Evolutionary conservation across 1,140 invertebrate genomes (phyloP).

Genomic region (Drosophila orena): DNA sequence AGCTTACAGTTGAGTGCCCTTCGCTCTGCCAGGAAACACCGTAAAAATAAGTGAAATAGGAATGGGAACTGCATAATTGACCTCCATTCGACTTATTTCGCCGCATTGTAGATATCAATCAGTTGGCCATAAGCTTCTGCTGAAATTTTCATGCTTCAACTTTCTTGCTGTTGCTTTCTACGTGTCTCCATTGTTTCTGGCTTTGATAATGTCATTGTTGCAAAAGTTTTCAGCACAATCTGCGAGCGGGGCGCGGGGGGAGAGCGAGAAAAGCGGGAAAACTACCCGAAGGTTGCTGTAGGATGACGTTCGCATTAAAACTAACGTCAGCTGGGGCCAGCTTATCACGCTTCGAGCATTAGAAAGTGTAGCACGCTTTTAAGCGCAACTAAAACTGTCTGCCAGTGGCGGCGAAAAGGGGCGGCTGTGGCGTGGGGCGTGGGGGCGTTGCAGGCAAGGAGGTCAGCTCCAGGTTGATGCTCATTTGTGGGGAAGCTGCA

Average conservation of each 20-base stretch:
- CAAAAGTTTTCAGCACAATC: slow-evolving; percentile 55
- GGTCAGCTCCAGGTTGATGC: slow-evolving; percentile 57
- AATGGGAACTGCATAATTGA: slow-evolving; percentile 2
- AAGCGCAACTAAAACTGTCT: slow-evolving; percentile 76
- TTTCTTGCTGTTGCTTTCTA: slow-evolving; percentile 31
- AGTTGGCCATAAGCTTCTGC: slow-evolving; percentile 38
- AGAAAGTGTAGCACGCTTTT: slow-evolving; percentile 75
- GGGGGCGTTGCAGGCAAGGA: slow-evolving; percentile 5
- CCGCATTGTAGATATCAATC: slow-evolving; percentile 27
- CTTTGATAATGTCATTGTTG: slow-evolving; percentile 77
- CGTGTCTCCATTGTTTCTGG: slow-evolving; percentile 28
- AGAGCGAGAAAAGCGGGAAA: background rate
- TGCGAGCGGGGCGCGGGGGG: background rate
- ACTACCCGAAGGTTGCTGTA: slow-evolving; percentile 11
- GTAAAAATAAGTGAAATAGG: slow-evolving; percentile 8
- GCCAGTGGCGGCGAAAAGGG: slow-evolving; percentile 14
- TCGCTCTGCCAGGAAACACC: background rate
- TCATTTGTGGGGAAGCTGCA: slow-evolving; percentile 65
- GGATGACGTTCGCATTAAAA: slow-evolving; percentile 77
- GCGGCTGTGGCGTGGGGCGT: too few species aligned
- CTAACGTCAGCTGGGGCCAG: slow-evolving; percentile 69
- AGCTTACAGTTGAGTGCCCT: background rate
- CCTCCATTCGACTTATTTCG: slow-evolving; percentile 7
- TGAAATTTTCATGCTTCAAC: slow-evolving; percentile 45
- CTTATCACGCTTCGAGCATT: slow-evolving; percentile 70